phyloP scores from a whole-genome alignment of 2,797 vertebrate species.

The Pelodytes ibericus region DNA sequence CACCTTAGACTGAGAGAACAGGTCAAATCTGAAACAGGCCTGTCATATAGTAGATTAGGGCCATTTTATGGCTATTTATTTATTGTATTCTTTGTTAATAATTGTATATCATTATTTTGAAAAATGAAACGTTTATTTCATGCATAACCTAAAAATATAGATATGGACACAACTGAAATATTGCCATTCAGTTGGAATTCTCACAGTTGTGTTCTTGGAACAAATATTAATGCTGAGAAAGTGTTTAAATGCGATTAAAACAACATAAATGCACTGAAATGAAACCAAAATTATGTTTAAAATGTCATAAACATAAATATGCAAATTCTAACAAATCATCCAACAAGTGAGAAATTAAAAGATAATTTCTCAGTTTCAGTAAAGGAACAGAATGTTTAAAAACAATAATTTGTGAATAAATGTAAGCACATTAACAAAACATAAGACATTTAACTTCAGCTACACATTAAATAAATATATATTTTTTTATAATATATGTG shows the following conservation, averaged over 20 bases:
- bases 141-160: not conserved
- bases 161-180: not conserved
- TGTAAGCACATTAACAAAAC: not conserved
- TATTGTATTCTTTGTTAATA: too few species aligned
- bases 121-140: not conserved
- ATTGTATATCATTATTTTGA: too few species aligned
- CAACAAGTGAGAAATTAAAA: conserved; percentile 19
- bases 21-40: too few species aligned
- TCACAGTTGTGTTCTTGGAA: not conserved
- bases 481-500: not conserved
- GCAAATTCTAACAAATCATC: conserved; percentile 10
- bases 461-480: not conserved
- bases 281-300: conserved; percentile 6
- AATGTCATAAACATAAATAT: conserved; percentile 13
- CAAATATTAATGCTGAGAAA: not conserved
- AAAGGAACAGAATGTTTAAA: conserved; percentile 17
- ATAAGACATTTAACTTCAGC: not conserved
- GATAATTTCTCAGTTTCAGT: not conserved
- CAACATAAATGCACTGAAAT: not conserved
- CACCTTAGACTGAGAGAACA: too few species aligned
- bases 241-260: not conserved
- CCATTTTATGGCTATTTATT: too few species aligned
- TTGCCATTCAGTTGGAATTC: not conserved
- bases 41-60: too few species aligned
- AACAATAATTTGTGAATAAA: conserved; percentile 19